Conservation (phyloP, 2,888 invertebrate species). For the Thymelicus lineola region DNA sequence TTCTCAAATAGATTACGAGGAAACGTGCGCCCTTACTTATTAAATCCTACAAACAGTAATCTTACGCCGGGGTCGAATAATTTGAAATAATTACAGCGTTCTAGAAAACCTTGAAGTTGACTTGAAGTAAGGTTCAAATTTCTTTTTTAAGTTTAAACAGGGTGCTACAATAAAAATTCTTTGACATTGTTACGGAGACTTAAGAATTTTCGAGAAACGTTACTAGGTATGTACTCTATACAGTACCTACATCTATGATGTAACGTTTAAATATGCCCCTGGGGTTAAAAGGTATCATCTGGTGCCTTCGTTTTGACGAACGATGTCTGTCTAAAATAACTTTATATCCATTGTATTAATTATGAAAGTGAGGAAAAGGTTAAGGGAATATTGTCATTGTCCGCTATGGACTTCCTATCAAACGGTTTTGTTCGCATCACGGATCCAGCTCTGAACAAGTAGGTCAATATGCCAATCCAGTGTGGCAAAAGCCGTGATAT, state of each 20-base stretch:
- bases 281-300: too few species aligned
- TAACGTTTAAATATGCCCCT: too few species aligned
- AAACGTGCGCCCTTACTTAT: constrained; percentile 31
- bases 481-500: background rate
- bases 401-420: constrained; percentile 27
- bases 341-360: background rate
- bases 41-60: constrained; percentile 34
- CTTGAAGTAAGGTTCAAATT: background rate
- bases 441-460: constrained; percentile 31
- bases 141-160: background rate
- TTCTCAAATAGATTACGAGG: constrained; percentile 35
- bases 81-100: constrained; percentile 25
- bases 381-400: constrained; percentile 24
- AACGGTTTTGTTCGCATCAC: constrained; percentile 31
- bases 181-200: too few species aligned
- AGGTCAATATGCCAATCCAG: constrained; percentile 31
- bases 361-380: constrained; percentile 12
- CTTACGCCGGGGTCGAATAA: constrained; percentile 20
- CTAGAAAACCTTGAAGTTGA: background rate
- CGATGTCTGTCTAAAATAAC: background rate
- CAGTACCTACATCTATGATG: too few species aligned
- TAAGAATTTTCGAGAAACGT: too few species aligned
- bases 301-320: too few species aligned
- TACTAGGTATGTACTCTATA: too few species aligned
- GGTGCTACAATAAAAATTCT: too few species aligned